Conservation (phyloP, 2,888 invertebrate species). For the Stegophylla sp. region DNA sequence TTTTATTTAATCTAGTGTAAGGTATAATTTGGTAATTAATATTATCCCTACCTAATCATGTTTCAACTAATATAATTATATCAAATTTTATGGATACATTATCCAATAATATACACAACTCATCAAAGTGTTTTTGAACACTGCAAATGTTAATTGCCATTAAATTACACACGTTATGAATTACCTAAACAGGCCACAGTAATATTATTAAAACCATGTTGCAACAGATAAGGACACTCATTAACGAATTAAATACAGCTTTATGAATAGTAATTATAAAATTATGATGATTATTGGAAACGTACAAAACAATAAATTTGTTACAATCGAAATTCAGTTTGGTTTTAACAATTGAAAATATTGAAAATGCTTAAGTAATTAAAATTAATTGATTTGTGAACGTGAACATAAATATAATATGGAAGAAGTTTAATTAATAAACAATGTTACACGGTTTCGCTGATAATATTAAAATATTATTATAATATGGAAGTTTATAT, state of each 20-base stretch:
- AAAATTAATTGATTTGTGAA: not conserved
- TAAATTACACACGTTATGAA: not conserved
- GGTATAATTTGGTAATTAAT: not conserved
- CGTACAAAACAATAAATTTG: not conserved
- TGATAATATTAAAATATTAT: not conserved
- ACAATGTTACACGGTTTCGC: not conserved
- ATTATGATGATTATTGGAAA: not conserved
- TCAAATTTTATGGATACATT: not conserved
- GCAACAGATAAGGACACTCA: not conserved
- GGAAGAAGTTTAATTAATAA: not conserved
- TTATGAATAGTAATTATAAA: not conserved
- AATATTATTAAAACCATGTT: not conserved
- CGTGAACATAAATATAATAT: not conserved
- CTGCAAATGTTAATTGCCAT: not conserved
- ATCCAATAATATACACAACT: not conserved
- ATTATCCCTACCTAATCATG: not conserved
- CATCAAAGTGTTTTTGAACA: not conserved
- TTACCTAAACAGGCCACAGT: not conserved
- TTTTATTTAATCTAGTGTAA: not conserved
- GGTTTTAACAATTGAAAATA: not conserved
- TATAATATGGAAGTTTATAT: no score
- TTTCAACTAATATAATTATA: conserved; percentile 2
- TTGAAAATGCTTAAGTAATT: not conserved
- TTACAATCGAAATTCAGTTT: not conserved
- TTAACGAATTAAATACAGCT: not conserved